Evolutionary conservation across 2,888 invertebrate genomes (phyloP).

Genomic region (Limnephilus auricula): DNA sequence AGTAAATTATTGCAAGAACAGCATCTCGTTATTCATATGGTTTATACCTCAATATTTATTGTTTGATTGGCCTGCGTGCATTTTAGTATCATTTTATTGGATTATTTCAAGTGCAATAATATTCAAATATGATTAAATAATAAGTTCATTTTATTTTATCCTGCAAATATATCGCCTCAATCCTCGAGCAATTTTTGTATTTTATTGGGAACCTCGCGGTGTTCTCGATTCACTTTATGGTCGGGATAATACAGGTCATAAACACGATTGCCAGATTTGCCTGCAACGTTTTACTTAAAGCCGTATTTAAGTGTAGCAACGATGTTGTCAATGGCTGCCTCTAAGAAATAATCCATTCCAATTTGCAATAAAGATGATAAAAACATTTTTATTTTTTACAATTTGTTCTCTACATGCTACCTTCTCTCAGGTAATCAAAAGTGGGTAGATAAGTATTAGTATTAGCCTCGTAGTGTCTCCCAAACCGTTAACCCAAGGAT

Average conservation of each 20-base stretch:
- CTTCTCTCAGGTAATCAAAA: not conserved
- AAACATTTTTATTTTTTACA: not conserved
- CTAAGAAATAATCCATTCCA: not conserved
- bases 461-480: not conserved
- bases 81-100: conserved; percentile 45
- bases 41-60: conserved; percentile 54
- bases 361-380: not conserved
- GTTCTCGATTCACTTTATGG: conserved; percentile 39
- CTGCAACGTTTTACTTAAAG: conserved; percentile 6
- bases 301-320: not conserved
- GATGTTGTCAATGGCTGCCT: not conserved
- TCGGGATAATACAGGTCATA: conserved; percentile 24
- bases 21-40: conserved; percentile 49
- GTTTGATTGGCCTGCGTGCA: conserved; percentile 53
- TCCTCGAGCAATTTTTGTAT: not conserved
- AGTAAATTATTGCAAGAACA: conserved; percentile 23
- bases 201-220: not conserved
- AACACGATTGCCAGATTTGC: conserved; percentile 46
- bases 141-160: not conserved
- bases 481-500: no score
- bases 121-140: conserved; percentile 35
- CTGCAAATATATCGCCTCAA: not conserved
- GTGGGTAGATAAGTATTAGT: not conserved
- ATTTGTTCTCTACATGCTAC: not conserved
- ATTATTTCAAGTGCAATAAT: conserved; percentile 41